phyloP scores from a whole-genome alignment of 2,888 invertebrate genomes.

The Morpho helenor region DNA sequence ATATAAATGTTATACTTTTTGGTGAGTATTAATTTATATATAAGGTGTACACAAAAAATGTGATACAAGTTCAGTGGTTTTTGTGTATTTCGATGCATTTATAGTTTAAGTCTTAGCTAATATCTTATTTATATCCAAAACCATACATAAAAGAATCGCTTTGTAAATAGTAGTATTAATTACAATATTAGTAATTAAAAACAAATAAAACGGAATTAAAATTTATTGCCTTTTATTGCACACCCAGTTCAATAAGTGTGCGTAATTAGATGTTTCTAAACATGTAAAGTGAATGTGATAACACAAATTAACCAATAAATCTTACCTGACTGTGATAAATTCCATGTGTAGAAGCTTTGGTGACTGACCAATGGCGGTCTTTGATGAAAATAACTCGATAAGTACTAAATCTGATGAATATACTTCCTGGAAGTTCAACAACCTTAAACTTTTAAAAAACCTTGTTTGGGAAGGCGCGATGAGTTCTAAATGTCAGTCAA shows the following conservation, averaged over 20 bases:
- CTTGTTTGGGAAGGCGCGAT: too few species aligned
- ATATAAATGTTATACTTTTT: slow-evolving; percentile 15
- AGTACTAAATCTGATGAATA: too few species aligned
- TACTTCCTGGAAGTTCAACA: too few species aligned
- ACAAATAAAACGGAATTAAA: slow-evolving; percentile 48
- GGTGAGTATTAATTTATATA: slow-evolving; percentile 20
- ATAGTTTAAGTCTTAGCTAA: slow-evolving; percentile 45
- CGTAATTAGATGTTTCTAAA: too few species aligned
- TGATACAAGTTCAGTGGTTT: slow-evolving; percentile 63
- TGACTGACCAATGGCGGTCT: too few species aligned
- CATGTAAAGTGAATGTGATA: too few species aligned
- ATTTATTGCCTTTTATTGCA: slow-evolving; percentile 13
- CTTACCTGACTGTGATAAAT: too few species aligned
- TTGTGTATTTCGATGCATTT: slow-evolving; percentile 70
- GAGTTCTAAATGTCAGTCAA: too few species aligned
- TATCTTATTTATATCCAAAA: slow-evolving; percentile 56
- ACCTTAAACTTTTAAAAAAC: too few species aligned
- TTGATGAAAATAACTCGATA: too few species aligned
- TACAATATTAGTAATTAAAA: slow-evolving; percentile 71
- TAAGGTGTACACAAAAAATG: slow-evolving; percentile 66
- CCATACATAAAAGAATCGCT: slow-evolving; percentile 54
- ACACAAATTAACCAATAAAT: too few species aligned
- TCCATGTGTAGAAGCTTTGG: too few species aligned
- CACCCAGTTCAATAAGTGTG: neutral
- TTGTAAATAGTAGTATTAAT: slow-evolving; percentile 72